phyloP scores from a whole-genome alignment of 2,113 vertebrate genomes.

The Herpetotheres cachinnans region DNA sequence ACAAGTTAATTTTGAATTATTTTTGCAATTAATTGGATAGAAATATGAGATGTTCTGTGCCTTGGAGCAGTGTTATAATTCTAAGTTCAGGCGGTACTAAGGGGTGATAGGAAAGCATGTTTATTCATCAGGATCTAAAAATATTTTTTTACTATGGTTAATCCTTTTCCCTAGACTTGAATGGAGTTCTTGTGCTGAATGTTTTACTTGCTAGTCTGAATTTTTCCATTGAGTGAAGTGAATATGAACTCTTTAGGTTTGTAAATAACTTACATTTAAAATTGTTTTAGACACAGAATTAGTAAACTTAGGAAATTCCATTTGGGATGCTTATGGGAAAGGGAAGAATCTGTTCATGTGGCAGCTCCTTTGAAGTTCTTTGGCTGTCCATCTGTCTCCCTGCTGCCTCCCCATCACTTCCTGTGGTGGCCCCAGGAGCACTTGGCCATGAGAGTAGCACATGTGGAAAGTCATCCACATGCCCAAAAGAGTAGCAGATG shows the following conservation, averaged over 20 bases:
- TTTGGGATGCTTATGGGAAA: background rate
- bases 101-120: background rate
- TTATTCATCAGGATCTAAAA: background rate
- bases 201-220: background rate
- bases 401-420: slow-evolving; percentile 45
- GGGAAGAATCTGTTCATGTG: slow-evolving; percentile 41
- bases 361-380: slow-evolving; percentile 53
- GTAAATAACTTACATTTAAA: background rate
- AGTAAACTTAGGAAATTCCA: slow-evolving; percentile 35
- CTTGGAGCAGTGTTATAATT: background rate
- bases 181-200: background rate
- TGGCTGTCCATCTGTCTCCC: slow-evolving; percentile 56
- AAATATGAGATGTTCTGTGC: background rate
- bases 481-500: slow-evolving; percentile 6
- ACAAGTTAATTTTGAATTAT: background rate
- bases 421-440: slow-evolving; percentile 41
- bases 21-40: background rate
- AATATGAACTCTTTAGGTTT: background rate
- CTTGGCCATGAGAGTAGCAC: slow-evolving; percentile 33
- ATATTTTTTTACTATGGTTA: background rate
- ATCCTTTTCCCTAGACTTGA: background rate
- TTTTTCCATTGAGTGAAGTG: background rate
- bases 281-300: background rate
- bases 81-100: background rate
- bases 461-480: slow-evolving; percentile 35